Conservation (phyloP, 2,113 vertebrate species). For the Tragelaphus strepsiceros region DNA sequence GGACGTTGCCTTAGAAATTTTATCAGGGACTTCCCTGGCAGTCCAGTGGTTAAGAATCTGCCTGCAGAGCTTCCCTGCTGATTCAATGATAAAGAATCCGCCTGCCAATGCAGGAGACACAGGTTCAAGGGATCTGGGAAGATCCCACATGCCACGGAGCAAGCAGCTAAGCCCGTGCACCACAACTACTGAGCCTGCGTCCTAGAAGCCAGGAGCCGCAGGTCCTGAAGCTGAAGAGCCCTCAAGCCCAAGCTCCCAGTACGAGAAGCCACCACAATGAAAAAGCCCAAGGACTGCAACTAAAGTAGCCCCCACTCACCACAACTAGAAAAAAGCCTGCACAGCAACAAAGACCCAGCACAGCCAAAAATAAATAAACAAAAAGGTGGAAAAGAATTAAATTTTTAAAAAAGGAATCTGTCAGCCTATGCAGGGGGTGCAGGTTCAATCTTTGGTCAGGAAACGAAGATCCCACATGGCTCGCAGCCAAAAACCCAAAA, state of each 20-base stretch:
- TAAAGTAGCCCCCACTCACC: neutral
- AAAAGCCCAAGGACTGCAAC: neutral
- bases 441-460: neutral
- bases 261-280: neutral
- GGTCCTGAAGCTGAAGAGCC: neutral
- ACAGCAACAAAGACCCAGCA: neutral
- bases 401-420: neutral
- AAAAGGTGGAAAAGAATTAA: neutral
- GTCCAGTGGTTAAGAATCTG: neutral
- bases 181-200: neutral
- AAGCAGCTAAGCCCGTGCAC: neutral
- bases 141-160: neutral
- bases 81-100: neutral
- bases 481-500: neutral
- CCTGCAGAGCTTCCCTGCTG: neutral
- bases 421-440: neutral
- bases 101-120: neutral
- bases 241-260: neutral
- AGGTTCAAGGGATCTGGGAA: neutral
- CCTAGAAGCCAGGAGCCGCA: neutral
- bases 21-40: neutral
- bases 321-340: neutral
- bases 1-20: neutral
- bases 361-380: neutral
- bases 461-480: neutral